Conservation (phyloP, 2,113 vertebrate genomes). For the Indicator maculatus region DNA sequence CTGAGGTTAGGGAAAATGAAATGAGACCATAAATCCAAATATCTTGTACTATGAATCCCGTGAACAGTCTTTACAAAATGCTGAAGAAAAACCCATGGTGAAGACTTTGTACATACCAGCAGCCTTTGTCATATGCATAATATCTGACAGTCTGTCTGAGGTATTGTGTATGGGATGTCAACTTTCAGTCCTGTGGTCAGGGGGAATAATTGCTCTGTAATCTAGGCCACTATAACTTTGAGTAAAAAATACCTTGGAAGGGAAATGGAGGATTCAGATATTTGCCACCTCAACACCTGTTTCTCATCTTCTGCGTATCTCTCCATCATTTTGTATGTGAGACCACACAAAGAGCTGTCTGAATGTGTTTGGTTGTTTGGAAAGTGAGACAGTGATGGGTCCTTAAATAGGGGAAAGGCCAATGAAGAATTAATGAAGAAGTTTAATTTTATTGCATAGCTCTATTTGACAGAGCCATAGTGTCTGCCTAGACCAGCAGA, state of each 20-base stretch:
- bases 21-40: conserved; percentile 17
- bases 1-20: neutral
- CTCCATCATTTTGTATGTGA: neutral
- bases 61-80: neutral
- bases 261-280: neutral
- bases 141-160: neutral
- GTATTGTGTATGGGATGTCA: neutral
- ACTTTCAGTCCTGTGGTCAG: neutral
- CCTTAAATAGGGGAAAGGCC: neutral
- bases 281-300: neutral
- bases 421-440: neutral
- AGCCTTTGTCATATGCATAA: neutral
- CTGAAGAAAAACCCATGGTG: neutral
- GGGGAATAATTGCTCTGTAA: neutral
- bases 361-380: neutral
- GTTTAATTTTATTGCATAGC: neutral
- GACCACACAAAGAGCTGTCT: neutral
- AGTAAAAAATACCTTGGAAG: neutral
- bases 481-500: neutral
- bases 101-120: neutral
- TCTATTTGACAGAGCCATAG: neutral
- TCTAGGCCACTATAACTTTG: neutral
- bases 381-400: neutral
- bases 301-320: neutral
- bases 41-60: neutral